Conservation (phyloP, 2,797 vertebrate species). For the Rhynchonycteris naso region DNA sequence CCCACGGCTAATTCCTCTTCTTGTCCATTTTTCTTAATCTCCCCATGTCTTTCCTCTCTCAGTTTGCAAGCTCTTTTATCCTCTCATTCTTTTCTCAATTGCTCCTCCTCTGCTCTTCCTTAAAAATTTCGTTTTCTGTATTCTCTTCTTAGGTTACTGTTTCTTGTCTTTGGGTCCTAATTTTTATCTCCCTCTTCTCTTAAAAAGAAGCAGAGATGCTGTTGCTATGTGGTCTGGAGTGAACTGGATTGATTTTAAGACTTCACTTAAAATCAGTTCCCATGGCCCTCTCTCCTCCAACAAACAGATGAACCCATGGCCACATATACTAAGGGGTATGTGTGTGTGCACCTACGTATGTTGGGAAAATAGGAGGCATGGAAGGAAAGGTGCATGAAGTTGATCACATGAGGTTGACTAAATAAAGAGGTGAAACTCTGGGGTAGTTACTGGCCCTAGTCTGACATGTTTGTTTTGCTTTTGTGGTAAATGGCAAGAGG, state of each 20-base stretch:
- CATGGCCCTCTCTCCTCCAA: not conserved
- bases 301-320: not conserved
- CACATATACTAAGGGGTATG: not conserved
- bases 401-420: not conserved
- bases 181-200: not conserved
- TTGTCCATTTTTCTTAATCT: not conserved
- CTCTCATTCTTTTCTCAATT: conserved; percentile 22
- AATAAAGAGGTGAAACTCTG: not conserved
- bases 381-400: not conserved
- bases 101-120: not conserved
- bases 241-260: conserved; percentile 11
- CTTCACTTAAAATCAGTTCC: conserved; percentile 4
- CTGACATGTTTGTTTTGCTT: conserved; percentile 4
- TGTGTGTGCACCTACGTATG: not conserved
- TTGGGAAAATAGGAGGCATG: not conserved
- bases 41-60: not conserved
- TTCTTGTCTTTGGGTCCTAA: not conserved
- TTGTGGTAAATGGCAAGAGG: not conserved
- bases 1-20: not conserved
- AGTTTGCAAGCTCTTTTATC: not conserved
- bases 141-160: not conserved
- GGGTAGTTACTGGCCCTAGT: not conserved
- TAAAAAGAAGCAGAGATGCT: not conserved
- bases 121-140: not conserved
- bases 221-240: not conserved